Base-by-base conservation (phyloP, 2,797 vertebrate species). In the Cyprinella venusta region DNA sequence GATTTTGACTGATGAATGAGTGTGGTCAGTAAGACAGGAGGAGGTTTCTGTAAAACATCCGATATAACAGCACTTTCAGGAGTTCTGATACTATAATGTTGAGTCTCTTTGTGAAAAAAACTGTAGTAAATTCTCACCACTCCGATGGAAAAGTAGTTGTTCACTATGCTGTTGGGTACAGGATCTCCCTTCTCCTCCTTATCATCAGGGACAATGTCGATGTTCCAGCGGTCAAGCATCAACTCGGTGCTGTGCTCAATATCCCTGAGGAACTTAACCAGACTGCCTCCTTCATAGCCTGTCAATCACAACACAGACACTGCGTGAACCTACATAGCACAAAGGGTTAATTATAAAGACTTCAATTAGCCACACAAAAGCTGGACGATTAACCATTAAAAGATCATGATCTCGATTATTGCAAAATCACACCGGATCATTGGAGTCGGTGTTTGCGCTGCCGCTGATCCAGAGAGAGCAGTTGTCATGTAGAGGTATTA, bases 81-180 rank as follows among this genome's bases (percentile, higher is more conserved):
- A 21, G 21, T 56, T 79, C 15, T 18, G 33, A 26, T 63, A 13
- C 21, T 59, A 24, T n/a, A 59, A 33, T 64, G 5, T 30, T 21
- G 38, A 54, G n/a, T 30, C 77, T 79, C 33, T 40, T 18, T 59
- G 65, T 59, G 36, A 6, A 61, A 64, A n/a, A 45, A 77, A 63
- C 13, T 40, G 0, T 13, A 52, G 45, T 10, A 18, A 40, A 64
- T 61, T 82, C 97, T 97, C 90, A 98, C 97, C 96, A 99, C 97
- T 63, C 97, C 97, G 0, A 99, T 97, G 82, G 97, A 99, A 92
- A 98, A 99, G 86, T 99, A 99, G 93, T 99, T 98, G 94, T 98
- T 99, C 93, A 99, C 95, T 86, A 98, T 98, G 89, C 93, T 95
- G 91, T 97, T 96, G 0, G 97, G 97, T 8, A 98, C 95, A 0